These are phyloP conservation scores for Sebastes diploproa DNA, from an alignment of 2,797 vertebrate species.

Conservation along the genomic window DNA sequence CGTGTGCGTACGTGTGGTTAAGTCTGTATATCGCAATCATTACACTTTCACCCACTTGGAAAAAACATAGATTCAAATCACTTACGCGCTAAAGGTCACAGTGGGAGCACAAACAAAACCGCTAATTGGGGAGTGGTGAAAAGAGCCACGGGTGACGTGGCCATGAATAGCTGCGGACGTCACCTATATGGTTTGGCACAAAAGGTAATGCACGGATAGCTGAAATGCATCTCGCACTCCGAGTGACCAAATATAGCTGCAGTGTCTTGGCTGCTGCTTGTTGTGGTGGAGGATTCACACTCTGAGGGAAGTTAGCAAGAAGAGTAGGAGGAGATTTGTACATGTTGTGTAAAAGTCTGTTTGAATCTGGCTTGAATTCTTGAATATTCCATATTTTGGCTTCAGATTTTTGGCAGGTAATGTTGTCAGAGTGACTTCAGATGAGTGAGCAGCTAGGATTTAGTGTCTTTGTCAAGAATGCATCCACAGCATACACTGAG, in stretches of 20 bases:
- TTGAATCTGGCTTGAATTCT: constrained; percentile 27
- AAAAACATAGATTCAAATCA: constrained; percentile 18
- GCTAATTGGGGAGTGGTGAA: constrained; percentile 60
- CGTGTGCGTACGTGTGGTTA: not conserved
- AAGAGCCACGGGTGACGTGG: constrained; percentile 29
- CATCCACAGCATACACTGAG: not conserved
- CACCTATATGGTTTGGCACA: constrained; percentile 22
- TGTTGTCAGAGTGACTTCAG: not conserved
- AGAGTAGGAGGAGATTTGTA: constrained; percentile 48
- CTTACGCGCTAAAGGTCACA: constrained; percentile 50
- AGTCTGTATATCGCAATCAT: constrained; percentile 5
- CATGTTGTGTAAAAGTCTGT: constrained; percentile 51
- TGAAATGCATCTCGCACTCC: constrained; percentile 34
- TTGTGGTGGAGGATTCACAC: constrained; percentile 53
- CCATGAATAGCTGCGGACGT: constrained; percentile 12
- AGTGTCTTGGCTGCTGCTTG: constrained; percentile 38
- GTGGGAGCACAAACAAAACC: constrained; percentile 39
- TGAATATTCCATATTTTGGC: constrained; percentile 20
- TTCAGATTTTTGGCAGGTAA: not conserved
- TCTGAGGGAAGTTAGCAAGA: constrained; percentile 42
- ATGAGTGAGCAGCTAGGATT: not conserved
- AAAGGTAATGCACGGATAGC: constrained; percentile 12
- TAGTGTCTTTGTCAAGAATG: not conserved
- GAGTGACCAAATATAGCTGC: constrained; percentile 36
- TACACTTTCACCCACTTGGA: constrained; percentile 16